Base-by-base conservation (phyloP, 2,888 invertebrate species). In the Lochmaea crataegi region DNA sequence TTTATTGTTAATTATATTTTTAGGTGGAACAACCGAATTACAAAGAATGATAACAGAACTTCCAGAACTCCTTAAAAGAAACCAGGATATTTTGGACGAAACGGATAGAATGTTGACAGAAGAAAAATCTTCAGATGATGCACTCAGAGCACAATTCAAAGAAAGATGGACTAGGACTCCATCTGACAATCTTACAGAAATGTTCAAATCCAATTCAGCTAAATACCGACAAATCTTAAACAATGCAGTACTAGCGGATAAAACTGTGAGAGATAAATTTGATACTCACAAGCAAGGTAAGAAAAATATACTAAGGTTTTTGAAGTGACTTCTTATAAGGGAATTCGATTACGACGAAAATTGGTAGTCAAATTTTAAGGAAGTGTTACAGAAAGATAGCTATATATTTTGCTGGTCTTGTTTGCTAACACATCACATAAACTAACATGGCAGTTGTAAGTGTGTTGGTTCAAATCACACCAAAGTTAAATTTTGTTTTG, bases 11-110 rank as follows among this genome's bases (percentile, higher is more conserved):
- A 91, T 98, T 61, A 91, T 92, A 76, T 90, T 90, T 48, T 90
- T 91, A 71, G 97, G 97, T 58, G 98, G 98, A 0, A 88, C 94
- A 74, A 86, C 89, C 57, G 90, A 90, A 78, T 88, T 99, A 57
- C 90, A 92, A 82, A 89, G 88, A 3, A 90, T 95, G 84, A 93
- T 98, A 84, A 91, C 89, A 76, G 97, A 98, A 84, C 88, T 99
- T 78, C 99, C 99, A 0, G 95, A 95, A 76, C 89, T 97, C 78
- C 90, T 98, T 80, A 93, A 94, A 86, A 90, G 99, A 76, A 99
- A 99, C 88, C 92, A 92, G 78, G 96, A 99, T 86, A 97, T 99
- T 82, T 90, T 99, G 1, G 94, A 97, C 85, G 99, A 99, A 91
- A 90, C 94, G 68, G 94, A 94, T 81, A 88, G 94, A 74, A 89